Evolutionary conservation across 2,113 vertebrate genomes (phyloP).

Genomic region (Meles meles): DNA sequence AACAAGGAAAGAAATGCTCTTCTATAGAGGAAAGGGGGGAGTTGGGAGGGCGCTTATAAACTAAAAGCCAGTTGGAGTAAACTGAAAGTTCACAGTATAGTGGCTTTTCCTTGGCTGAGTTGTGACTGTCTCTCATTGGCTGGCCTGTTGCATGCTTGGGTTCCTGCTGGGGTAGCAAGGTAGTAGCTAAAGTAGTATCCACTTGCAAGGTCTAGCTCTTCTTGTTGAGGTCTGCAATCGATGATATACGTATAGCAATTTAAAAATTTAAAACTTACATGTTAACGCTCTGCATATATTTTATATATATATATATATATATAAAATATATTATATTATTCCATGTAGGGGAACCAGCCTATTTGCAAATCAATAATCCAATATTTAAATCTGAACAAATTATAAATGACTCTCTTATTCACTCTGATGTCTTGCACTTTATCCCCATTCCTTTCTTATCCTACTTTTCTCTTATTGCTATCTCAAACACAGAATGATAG

Average conservation of each 20-base stretch:
- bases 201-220: background rate
- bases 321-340: too few relatives aligned
- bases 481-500: background rate
- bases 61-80: background rate
- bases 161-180: background rate
- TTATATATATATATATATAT: too few relatives aligned
- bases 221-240: background rate
- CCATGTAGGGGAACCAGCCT: background rate
- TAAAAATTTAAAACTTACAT: background rate
- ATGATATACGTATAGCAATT: background rate
- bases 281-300: background rate
- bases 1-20: background rate
- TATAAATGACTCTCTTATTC: background rate
- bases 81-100: background rate
- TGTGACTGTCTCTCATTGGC: background rate
- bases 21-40: background rate
- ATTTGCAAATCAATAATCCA: constrained; percentile 1
- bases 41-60: background rate
- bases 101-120: background rate
- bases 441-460: background rate
- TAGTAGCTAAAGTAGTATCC: background rate
- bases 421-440: background rate
- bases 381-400: background rate
- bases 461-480: background rate
- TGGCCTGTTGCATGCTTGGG: background rate